Evolutionary conservation across 2,888 invertebrate species (phyloP), one percentile per base, ranked within the genome.

Genomic region (Heliconius charithonia): DNA sequence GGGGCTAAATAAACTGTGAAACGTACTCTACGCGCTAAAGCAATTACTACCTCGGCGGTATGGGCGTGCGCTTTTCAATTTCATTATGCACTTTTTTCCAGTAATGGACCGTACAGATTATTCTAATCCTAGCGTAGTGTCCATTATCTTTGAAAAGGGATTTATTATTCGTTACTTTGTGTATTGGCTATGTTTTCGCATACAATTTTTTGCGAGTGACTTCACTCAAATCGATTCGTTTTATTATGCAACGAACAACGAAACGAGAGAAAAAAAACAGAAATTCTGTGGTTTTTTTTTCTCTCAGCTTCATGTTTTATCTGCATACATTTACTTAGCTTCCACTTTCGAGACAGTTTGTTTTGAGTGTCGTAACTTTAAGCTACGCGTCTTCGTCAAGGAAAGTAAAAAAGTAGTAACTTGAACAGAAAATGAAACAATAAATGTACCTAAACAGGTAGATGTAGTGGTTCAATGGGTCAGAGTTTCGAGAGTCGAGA

Each of bases 1-100:
- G 70, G 76, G 70, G 76, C 70, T 45, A 76, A 76, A 76, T 76
- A 76, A 76, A 63, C 76, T 76, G 70, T 59, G 70, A 76, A 76
- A 76, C 71, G 63, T 67, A 76, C 63, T n/a, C 62, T 70, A 69
- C 76, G 76, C 62, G 70, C 41, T 76, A 76, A 76, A 76, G 70
- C 76, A 76, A 76, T 76, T 76, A 76, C 62, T 71, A 70, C 45
- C 62, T 19, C 13, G 70, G 62, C 27, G 37, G 62, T 62, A n/a
- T 13, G 16, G n/a, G 63, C n/a, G 41, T 45, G 22, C 62, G 70
- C 70, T 71, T 75, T 76, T 63, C 70, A 76, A 76, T 76, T 76
- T 76, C 70, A 76, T 76, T 76, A 76, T 71, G 41, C 76, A 71
- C 29, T 51, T 76, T 76, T 76, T 76, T 51, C 76, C 70, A 27